These are phyloP conservation scores for Loriculus beryllinus DNA, from an alignment of 2,797 vertebrate genomes.

Conservation along the genomic window DNA sequence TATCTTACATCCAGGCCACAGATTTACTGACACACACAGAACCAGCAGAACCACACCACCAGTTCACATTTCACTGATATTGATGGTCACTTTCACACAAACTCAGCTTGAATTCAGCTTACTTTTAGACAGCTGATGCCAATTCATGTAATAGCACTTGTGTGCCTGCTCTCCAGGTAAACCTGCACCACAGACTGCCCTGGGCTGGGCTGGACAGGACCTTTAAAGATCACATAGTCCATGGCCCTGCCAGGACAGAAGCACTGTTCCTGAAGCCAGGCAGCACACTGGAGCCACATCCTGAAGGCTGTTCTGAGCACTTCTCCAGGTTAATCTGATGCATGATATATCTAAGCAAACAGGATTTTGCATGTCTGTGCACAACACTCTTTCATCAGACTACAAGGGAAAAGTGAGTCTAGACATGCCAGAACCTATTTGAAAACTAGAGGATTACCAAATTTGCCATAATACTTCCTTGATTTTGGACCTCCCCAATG, in stretches of 20 bases:
- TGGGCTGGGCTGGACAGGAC: not conserved
- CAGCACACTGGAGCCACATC: not conserved
- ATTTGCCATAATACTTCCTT: constrained; percentile 2
- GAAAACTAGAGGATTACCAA: constrained; percentile 39
- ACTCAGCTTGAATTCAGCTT: not conserved
- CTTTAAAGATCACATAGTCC: not conserved
- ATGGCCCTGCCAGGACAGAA: not conserved
- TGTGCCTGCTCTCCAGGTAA: not conserved
- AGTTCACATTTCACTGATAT: not conserved
- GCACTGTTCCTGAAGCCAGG: not conserved
- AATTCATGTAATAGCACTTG: not conserved
- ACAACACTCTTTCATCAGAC: constrained; percentile 18
- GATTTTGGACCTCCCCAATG: constrained; percentile 28
- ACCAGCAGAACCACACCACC: not conserved
- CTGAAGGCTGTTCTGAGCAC: not conserved
- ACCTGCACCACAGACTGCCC: rapidly evolving
- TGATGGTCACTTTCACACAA: not conserved
- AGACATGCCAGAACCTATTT: constrained; percentile 34
- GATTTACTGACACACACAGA: not conserved
- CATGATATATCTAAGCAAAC: not conserved
- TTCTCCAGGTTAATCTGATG: constrained; percentile 20
- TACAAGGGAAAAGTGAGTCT: not conserved
- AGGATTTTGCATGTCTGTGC: constrained; percentile 30
- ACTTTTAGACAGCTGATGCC: not conserved
- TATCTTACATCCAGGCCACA: not conserved